A percentile compares a stretch with the other conserved stretches of the same genome.
Evolutionary conservation across 2,888 invertebrate species (phyloP).

Genomic region (Ophion obscuratus): DNA sequence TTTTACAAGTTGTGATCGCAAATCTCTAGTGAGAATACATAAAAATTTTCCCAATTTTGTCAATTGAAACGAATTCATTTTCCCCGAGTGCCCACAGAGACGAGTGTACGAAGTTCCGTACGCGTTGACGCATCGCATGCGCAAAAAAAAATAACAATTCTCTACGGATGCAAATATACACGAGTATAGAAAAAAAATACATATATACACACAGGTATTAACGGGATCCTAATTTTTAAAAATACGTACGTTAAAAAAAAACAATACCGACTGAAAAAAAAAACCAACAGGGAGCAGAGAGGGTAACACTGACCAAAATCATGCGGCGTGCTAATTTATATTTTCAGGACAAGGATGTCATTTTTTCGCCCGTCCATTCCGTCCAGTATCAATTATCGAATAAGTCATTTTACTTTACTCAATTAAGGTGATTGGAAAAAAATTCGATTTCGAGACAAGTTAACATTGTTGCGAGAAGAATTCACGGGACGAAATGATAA

Average conservation of each 20-base stretch:
- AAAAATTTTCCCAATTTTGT: not conserved
- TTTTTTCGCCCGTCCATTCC: conserved; percentile 61
- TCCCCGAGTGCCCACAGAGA: not conserved
- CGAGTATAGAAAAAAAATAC: conserved; percentile 33
- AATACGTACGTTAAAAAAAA: conserved; percentile 30
- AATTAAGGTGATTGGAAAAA: not conserved
- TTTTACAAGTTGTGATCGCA: not conserved
- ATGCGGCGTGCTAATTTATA: conserved; percentile 80
- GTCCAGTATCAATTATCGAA: conserved; percentile 36
- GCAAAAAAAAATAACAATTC: conserved; percentile 51
- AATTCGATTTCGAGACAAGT: not conserved
- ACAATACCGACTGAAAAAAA: conserved; percentile 58
- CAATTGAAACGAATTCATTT: not conserved
- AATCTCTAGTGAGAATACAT: no score
- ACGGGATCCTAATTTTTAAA: conserved; percentile 44
- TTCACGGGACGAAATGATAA: conserved; percentile 63
- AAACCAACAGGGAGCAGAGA: conserved; percentile 60
- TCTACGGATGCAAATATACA: conserved; percentile 64
- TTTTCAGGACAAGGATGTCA: conserved; percentile 64
- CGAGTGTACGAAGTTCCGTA: conserved; percentile 43
- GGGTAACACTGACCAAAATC: conserved; percentile 78
- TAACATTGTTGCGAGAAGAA: conserved; percentile 8
- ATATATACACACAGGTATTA: conserved; percentile 47
- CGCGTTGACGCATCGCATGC: conserved; percentile 63
- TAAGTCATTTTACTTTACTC: not conserved